These are phyloP conservation scores for Antheraea mylitta DNA, from an alignment of 1,140 invertebrate genomes.

Conservation along the genomic window DNA sequence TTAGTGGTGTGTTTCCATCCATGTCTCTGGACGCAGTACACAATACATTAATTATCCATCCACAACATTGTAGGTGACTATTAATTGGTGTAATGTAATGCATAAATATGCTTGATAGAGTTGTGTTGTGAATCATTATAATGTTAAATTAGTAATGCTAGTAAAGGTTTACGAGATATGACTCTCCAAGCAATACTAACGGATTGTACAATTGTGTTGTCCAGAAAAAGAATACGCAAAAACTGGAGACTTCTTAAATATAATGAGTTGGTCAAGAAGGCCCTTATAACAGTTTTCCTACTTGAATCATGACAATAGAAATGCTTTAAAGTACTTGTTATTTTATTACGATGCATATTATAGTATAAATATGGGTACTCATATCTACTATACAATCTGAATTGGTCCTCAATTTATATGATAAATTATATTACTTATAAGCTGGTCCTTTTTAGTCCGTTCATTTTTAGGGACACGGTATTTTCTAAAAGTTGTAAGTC, in stretches of 20 bases:
- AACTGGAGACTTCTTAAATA: neutral
- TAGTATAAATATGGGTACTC: neutral
- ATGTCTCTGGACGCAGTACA: slow-evolving; percentile 37
- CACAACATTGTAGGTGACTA: neutral
- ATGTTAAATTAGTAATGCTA: neutral
- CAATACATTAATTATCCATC: slow-evolving; percentile 22
- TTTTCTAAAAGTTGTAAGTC: too few species aligned
- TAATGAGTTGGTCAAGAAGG: slow-evolving; percentile 1
- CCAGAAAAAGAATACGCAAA: neutral
- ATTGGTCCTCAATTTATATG: neutral
- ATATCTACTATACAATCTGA: neutral
- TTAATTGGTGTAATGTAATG: neutral
- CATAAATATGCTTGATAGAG: neutral
- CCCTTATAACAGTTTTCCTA: neutral
- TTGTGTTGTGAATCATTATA: neutral
- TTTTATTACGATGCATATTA: neutral
- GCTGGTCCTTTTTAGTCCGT: too few species aligned
- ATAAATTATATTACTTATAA: neutral
- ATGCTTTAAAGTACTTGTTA: neutral
- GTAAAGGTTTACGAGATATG: neutral
- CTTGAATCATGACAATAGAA: neutral
- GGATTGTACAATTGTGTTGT: neutral
- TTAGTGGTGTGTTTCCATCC: slow-evolving; percentile 65
- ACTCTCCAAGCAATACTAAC: neutral
- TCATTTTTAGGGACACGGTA: too few species aligned